Conservation (phyloP, 2,888 invertebrate species). For the Luffia ferchaultella region DNA sequence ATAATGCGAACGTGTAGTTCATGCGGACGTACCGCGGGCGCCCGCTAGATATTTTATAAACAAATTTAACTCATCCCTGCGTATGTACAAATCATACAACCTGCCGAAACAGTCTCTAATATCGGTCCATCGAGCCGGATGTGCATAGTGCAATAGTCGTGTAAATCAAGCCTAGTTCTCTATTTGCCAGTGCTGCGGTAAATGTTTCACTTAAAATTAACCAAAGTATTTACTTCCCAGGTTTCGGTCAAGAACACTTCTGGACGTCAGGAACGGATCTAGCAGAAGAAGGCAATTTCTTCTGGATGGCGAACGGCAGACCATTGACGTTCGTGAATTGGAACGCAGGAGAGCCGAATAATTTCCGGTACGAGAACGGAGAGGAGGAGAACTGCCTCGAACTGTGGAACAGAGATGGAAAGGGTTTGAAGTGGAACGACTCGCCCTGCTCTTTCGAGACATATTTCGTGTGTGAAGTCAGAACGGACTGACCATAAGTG, state of each 20-base stretch:
- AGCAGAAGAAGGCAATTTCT: slow-evolving; percentile 90
- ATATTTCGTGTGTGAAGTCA: slow-evolving; percentile 90
- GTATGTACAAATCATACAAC: too few relatives aligned
- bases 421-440: slow-evolving; percentile 93
- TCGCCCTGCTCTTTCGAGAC: slow-evolving; percentile 94
- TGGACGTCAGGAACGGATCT: slow-evolving; percentile 94
- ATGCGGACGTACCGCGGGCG: too few relatives aligned
- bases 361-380: slow-evolving; percentile 92
- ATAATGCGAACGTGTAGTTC: too few relatives aligned
- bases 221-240: slow-evolving; percentile 44
- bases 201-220: too few relatives aligned
- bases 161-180: too few relatives aligned
- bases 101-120: too few relatives aligned
- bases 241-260: slow-evolving; percentile 89
- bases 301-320: slow-evolving; percentile 92
- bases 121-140: too few relatives aligned
- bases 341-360: slow-evolving; percentile 94
- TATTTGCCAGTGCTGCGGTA: too few relatives aligned
- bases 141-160: too few relatives aligned
- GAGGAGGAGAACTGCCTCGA: slow-evolving; percentile 93
- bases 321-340: slow-evolving; percentile 91
- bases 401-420: slow-evolving; percentile 91
- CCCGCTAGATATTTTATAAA: too few relatives aligned
- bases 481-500: slow-evolving; percentile 56
- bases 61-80: too few relatives aligned